Evolutionary conservation across 2,888 invertebrate species (phyloP).

Genomic region (Magallana nippona): DNA sequence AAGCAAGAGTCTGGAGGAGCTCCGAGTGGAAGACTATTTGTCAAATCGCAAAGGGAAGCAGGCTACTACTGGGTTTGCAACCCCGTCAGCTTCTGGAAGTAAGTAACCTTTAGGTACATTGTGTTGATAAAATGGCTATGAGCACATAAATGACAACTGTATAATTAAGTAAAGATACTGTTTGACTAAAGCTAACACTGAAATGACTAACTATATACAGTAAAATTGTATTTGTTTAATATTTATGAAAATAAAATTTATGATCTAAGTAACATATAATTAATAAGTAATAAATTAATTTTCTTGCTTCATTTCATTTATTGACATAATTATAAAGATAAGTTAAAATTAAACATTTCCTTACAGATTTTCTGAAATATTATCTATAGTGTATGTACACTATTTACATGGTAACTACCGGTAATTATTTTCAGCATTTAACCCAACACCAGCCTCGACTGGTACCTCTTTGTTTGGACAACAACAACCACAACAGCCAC

Average conservation of each 20-base stretch:
- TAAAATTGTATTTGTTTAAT: no score
- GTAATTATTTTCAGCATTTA: conserved; percentile 33
- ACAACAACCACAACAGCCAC: conserved; percentile 45
- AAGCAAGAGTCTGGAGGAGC: conserved; percentile 94
- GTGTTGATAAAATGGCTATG: no score
- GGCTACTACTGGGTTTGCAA: conserved; percentile 72
- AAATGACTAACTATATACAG: no score
- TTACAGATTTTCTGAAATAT: no score
- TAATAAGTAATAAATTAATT: background rate
- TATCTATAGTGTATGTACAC: no score
- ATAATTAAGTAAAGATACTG: no score
- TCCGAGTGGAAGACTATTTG: conserved; percentile 94
- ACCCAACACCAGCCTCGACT: conserved; percentile 54
- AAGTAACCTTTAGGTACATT: conserved; percentile 23
- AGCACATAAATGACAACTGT: no score
- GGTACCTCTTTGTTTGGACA: conserved; percentile 79
- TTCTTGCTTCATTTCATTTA: background rate
- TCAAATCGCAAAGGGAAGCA: conserved; percentile 90
- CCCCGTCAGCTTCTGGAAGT: conserved; percentile 51
- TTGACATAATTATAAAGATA: background rate
- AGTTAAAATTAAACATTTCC: no score
- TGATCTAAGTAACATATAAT: no score
- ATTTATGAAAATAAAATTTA: no score
- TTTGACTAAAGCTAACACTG: no score
- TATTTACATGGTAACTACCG: no score